Percentiles rank a stretch among this genome's conserved stretches.
phyloP scores from a whole-genome alignment of 2,888 invertebrate genomes.

The Lasioglossum vierecki region DNA sequence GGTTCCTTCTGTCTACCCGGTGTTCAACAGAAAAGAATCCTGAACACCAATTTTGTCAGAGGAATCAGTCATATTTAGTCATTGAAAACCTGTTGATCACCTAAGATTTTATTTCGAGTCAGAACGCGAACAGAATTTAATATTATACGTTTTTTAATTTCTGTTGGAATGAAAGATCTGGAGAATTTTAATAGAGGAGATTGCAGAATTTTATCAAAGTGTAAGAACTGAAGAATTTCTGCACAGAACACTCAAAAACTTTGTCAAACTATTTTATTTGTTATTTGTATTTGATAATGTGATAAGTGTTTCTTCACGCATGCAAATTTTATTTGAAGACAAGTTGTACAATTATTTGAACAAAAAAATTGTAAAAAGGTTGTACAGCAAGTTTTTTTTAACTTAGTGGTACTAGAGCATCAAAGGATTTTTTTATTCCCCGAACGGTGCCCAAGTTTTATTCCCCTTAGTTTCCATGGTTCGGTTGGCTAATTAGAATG shows the following conservation, averaged over 20 bases:
- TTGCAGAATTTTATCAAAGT: no score
- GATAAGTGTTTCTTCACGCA: not conserved
- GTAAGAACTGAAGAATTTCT: no score
- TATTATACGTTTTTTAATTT: not conserved
- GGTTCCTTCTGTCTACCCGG: slow-evolving; percentile 59
- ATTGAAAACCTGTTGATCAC: not conserved
- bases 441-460: not conserved
- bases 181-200: not conserved
- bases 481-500: not conserved
- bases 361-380: not conserved
- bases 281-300: not conserved
- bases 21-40: slow-evolving; percentile 62
- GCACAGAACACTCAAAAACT: no score
- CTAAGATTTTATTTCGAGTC: not conserved
- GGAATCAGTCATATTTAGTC: not conserved
- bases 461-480: not conserved
- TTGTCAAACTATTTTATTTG: not conserved
- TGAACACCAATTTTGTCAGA: slow-evolving; percentile 44
- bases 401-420: not conserved
- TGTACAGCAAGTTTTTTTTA: not conserved
- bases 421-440: not conserved
- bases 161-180: not conserved
- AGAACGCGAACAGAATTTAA: not conserved
- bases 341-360: not conserved
- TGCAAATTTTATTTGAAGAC: not conserved